These are phyloP conservation scores for Lates calcarifer DNA, from an alignment of 2,113 vertebrate species.

Conservation along the genomic window DNA sequence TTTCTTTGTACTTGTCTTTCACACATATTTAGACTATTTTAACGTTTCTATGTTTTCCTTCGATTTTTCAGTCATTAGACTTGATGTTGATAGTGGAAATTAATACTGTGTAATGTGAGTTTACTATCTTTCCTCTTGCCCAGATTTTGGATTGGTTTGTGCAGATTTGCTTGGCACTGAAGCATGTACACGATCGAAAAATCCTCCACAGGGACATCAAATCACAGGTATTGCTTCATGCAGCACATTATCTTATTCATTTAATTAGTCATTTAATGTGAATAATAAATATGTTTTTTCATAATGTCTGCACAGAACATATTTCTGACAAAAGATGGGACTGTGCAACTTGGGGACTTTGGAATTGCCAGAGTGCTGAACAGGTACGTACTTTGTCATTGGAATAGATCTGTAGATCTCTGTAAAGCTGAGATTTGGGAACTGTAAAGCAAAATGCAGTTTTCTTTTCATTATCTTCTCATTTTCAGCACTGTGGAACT, in stretches of 20 bases:
- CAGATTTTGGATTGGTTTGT: slow-evolving; percentile 99
- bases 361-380: slow-evolving; percentile 98
- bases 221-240: slow-evolving; percentile 89
- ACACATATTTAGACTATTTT: neutral
- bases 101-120: neutral
- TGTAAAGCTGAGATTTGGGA: neutral
- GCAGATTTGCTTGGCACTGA: slow-evolving; percentile 97
- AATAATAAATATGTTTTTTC: slow-evolving; percentile 2
- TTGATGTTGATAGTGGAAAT: neutral
- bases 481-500: slow-evolving; percentile 92
- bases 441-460: neutral
- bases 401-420: neutral
- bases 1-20: neutral
- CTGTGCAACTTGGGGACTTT: slow-evolving; percentile 97
- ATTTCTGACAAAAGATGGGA: slow-evolving; percentile 98
- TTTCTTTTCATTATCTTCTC: neutral
- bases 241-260: neutral
- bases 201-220: slow-evolving; percentile 99
- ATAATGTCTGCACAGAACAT: slow-evolving; percentile 87
- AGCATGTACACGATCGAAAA: slow-evolving; percentile 96
- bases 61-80: neutral
- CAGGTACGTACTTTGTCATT: slow-evolving; percentile 84
- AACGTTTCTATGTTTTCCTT: neutral
- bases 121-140: neutral
- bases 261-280: neutral